Evolutionary conservation across 2,888 invertebrate genomes (phyloP), one percentile per base, ranked within the genome.

Genomic region (Iselma pallidipennis): DNA sequence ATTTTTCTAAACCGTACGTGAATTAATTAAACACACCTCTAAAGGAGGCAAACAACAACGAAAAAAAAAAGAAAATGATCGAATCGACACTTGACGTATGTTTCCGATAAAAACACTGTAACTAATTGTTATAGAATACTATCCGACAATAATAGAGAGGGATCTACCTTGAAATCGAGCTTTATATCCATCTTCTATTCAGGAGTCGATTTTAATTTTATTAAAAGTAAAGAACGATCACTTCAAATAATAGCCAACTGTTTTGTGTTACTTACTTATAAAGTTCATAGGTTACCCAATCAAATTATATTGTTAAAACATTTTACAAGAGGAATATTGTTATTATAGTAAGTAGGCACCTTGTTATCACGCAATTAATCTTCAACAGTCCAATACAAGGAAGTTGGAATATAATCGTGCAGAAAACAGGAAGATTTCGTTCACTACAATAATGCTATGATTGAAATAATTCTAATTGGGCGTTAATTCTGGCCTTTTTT

Each of bases 291-390:
- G 57, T 62, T 57, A 58, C 49, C 55, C n/a, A 56, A 62, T 62
- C 61, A 53, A 62, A 62, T 62, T 55, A 49, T 51, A 51, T 57
- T 57, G 57, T 51, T 57, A 51, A 57, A 62, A 54, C 57, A 49
- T 51, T 57, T 61, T 61, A 57, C 49, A 53, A 58, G 33, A 45
- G 54, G 57, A 61, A 57, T 48, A 53, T 61, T 62, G 58, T 62
- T 62, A 62, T 54, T 49, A 58, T 57, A 51, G 51, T 51, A 51
- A 31, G 51, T 51, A 51, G 51, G 51, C 31, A 51, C 51, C 29
- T 51, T 53, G 51, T 62, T 62, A 62, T 62, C 61, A 50, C 45
- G 57, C 61, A 62, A 62, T 62, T 62, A 55, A 62, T 62, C 61
- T 49, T 26, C 14, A 61, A 57, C 48, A 55, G 42, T 62, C 49